Percentiles rank a stretch among this genome's conserved stretches.
Evolutionary conservation across 2,888 invertebrate genomes (phyloP).

Genomic region (Leptura quadrifasciata): DNA sequence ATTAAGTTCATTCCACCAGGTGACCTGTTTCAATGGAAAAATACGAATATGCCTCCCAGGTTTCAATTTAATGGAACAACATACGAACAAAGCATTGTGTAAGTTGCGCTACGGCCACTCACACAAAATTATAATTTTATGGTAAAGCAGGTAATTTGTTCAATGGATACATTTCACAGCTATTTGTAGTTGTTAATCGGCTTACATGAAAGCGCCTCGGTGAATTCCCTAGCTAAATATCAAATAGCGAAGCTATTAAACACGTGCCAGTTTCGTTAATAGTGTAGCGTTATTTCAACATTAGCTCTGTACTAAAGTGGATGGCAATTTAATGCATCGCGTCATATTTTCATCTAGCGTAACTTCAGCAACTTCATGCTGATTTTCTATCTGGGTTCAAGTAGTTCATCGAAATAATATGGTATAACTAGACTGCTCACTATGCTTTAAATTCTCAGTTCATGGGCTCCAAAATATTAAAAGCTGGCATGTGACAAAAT

Average conservation of each 20-base stretch:
- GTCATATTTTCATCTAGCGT: too few relatives aligned
- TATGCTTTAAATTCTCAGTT: too few relatives aligned
- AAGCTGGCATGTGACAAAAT: too few relatives aligned
- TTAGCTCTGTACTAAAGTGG: constrained; percentile 2
- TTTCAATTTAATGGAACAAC: too few relatives aligned
- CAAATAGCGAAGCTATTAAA: constrained; percentile 18
- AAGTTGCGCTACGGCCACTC: neutral
- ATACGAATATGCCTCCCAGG: too few relatives aligned
- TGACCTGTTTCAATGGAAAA: too few relatives aligned
- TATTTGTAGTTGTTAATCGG: constrained; percentile 23
- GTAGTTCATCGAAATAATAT: too few relatives aligned
- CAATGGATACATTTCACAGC: constrained; percentile 2
- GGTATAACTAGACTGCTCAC: too few relatives aligned
- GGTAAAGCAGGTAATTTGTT: neutral
- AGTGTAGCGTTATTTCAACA: constrained; percentile 8
- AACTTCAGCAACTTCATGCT: too few relatives aligned
- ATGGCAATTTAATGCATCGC: neutral
- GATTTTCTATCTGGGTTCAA: too few relatives aligned
- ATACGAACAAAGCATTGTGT: neutral
- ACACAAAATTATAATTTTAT: neutral
- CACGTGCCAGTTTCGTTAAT: neutral
- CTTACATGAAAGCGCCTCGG: constrained; percentile 9
- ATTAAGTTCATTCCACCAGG: too few relatives aligned
- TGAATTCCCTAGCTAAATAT: neutral
- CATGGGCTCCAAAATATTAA: too few relatives aligned